Evolutionary conservation across 2,113 vertebrate species (phyloP).

Genomic region (Rhodinocichla rosea): DNA sequence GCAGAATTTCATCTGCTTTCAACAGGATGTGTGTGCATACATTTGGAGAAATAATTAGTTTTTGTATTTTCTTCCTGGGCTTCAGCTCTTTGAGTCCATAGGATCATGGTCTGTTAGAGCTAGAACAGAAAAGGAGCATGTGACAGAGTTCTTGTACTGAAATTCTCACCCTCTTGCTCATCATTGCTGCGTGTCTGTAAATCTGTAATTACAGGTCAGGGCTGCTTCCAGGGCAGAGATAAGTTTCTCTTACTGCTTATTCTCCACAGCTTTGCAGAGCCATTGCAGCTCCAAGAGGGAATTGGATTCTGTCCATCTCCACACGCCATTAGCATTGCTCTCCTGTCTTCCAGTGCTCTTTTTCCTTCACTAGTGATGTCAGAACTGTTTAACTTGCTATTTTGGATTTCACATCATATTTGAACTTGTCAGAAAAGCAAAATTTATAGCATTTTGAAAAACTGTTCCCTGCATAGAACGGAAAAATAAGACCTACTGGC

Average conservation of each 20-base stretch:
- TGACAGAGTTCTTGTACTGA: not conserved
- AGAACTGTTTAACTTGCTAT: not conserved
- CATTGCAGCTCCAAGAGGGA: not conserved
- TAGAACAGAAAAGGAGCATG: not conserved
- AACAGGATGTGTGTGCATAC: too few species aligned
- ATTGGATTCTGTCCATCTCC: not conserved
- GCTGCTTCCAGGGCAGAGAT: not conserved
- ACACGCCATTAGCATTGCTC: not conserved
- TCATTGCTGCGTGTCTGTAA: not conserved
- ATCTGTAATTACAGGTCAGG: not conserved
- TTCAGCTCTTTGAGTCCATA: not conserved
- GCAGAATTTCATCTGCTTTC: not conserved
- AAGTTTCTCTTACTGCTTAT: not conserved
- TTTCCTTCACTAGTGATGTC: not conserved
- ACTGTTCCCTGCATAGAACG: not conserved
- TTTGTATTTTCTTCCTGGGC: not conserved
- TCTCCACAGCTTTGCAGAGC: not conserved
- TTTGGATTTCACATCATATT: conserved; percentile 1
- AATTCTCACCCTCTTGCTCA: not conserved
- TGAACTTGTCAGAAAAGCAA: not conserved
- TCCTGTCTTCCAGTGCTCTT: not conserved
- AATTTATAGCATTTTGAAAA: not conserved
- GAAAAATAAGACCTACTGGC: not conserved
- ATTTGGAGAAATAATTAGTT: not conserved
- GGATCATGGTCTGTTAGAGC: not conserved